Conservation (phyloP, 2,113 vertebrate species). For the Pionites leucogaster region DNA sequence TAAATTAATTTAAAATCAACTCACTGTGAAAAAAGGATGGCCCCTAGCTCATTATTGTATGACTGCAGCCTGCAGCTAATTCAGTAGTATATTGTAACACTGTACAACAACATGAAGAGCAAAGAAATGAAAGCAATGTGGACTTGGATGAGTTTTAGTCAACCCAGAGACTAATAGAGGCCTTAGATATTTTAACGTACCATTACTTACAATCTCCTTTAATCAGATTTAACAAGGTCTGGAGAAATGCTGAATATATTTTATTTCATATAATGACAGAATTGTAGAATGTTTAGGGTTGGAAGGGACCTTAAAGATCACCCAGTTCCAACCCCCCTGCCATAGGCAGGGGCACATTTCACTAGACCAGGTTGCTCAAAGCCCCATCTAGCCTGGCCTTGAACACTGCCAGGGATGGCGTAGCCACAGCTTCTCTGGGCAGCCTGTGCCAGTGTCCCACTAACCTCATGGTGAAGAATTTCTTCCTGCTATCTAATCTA, state of each 20-base stretch:
- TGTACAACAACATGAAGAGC: neutral
- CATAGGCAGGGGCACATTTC: neutral
- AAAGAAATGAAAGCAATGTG: neutral
- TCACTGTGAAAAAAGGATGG: neutral
- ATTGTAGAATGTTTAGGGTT: neutral
- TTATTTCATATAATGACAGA: neutral
- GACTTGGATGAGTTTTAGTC: neutral
- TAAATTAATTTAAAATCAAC: conserved; percentile 14
- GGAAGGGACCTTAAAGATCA: neutral
- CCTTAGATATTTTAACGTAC: neutral
- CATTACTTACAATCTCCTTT: neutral
- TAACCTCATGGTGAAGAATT: neutral
- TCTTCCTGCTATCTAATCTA: neutral
- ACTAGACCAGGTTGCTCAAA: neutral
- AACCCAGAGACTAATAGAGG: neutral
- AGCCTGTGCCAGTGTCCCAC: neutral
- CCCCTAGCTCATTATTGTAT: neutral
- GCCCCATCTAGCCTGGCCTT: neutral
- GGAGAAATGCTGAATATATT: neutral
- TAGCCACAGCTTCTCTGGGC: neutral
- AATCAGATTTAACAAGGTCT: neutral
- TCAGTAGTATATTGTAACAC: neutral
- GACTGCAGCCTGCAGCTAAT: neutral
- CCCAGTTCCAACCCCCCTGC: neutral
- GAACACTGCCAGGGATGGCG: neutral